Base-by-base conservation (phyloP, 2,113 vertebrate species). In the Lagopus muta region DNA sequence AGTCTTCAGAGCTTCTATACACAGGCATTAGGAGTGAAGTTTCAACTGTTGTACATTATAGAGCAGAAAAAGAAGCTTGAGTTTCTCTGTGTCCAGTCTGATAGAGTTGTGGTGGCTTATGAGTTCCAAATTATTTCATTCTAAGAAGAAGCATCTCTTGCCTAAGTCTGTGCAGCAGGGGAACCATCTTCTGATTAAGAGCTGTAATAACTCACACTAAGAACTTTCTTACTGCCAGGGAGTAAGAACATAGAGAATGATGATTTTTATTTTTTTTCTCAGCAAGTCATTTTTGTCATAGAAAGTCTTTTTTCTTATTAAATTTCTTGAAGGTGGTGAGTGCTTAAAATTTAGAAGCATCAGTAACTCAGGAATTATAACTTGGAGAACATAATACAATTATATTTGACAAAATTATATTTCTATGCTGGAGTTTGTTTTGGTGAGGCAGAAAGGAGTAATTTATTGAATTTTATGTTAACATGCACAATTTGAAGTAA, bases 271-370 rank as follows among this genome's bases (percentile, higher is more conserved):
- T 36, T 90, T 95, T 77, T 88, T 21, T 32, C 61, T 55, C 92
- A 93, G 72, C 74, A 96, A 87, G 82, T 78, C 18, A 76, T 92
- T 92, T 95, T 96, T 88, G 55, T 94, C 80, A 88, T 82, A 71
- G 86, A 96, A 72, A 14, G 62, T 90, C 30, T 76, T 93, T 80
- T 84, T 83, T 40, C 11, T 40, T 64, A 64, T 83, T 86, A 93
- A 89, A 89, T 75, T 80, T 84, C 89, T 89, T 89, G 48, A 76
- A 80, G 52, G 45, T 57, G 38, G 73, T 83, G 54, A 91, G 72
- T 61, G 52, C 30, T 86, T 93, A 73, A 65, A 58, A 94, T 96
- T 87, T 71, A 88, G 69, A 88, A 83, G 22, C 15, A 91, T 93
- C 58, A 88, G 8, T 88, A 45, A 74, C 50, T 93, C 74, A 62